Base-by-base conservation (phyloP, 2,797 vertebrate genomes). In the Aselliscus stoliczkanus region DNA sequence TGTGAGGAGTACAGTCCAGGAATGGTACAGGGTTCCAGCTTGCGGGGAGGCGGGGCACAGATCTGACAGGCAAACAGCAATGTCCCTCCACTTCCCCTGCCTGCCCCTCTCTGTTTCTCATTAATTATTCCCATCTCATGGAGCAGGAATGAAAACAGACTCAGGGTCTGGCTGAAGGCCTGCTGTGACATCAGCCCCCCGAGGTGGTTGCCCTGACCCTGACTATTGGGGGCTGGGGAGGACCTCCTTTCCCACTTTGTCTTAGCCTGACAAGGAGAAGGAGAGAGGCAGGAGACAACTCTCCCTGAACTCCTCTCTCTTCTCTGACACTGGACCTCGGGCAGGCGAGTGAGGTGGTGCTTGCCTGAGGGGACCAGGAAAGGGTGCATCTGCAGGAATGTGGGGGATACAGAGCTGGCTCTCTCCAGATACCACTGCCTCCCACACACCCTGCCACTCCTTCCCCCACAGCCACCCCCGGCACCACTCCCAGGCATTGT, bases 131-230 rank as follows among this genome's bases (percentile, higher is more conserved):
- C 96, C 94, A 89, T 98, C 97, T 98, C 98, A 98, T 97, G 95
- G 96, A 98, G 96, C 64, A 97, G 96, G 98, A 98, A 98, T 98
- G 98, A 98, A 98, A 98, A 98, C 97, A 98, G 97, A 98, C 96
- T 98, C 87, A 52, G 79, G 96, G 88, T 95, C 97, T 97, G 98
- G 94, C 97, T 54, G 0, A 94, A 97, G 87, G 88, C 97, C 93
- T 52, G 7, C 42, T 90, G 96, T 94, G 94, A 98, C 97, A 97
- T 94, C 97, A 96, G 64, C 93, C 2, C 2, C 84, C 20, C 1
- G 82, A 88, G 92, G 90, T 96, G 96, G 95, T 96, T 27, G 2
- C 76, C 79, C 84, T 94, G n/a, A 88, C 76, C 72, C 81, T 83
- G 81, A 18, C 39, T 52, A 11, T 27, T 50, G 87, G 90, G 73